phyloP scores from a whole-genome alignment of 2,797 vertebrate species.

The Sebastes dallii region DNA sequence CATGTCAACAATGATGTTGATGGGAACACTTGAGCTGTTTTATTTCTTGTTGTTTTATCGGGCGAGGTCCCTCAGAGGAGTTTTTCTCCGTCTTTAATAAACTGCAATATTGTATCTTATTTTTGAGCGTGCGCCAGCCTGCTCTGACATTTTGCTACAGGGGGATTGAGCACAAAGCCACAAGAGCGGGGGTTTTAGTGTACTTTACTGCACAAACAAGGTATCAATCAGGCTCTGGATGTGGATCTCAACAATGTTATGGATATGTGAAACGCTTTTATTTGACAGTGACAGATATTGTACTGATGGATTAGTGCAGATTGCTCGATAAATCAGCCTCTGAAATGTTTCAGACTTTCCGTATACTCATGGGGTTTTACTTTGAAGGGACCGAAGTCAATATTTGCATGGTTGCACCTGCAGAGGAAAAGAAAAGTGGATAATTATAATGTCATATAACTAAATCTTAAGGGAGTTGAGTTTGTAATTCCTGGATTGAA shows the following conservation, averaged over 20 bases:
- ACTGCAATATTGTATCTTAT: constrained; percentile 57
- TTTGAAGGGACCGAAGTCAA: constrained; percentile 4
- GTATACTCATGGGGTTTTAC: not conserved
- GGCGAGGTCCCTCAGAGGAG: constrained; percentile 50
- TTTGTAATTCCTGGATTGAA: not conserved
- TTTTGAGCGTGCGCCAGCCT: constrained; percentile 63
- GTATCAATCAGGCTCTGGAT: constrained; percentile 50
- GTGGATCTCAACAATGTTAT: constrained; percentile 20
- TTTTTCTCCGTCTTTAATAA: constrained; percentile 44
- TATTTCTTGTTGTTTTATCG: constrained; percentile 72
- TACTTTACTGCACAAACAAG: constrained; percentile 58
- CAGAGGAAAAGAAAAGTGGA: not conserved
- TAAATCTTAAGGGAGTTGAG: not conserved
- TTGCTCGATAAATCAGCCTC: not conserved
- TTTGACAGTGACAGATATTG: constrained; percentile 35
- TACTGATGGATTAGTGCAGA: constrained; percentile 5
- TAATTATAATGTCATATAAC: not conserved
- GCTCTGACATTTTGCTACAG: constrained; percentile 58
- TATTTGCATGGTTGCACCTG: constrained; percentile 32
- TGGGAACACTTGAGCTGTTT: constrained; percentile 62
- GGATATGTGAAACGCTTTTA: constrained; percentile 21
- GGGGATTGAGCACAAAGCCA: constrained; percentile 44
- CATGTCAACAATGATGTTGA: constrained; percentile 67
- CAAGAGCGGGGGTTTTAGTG: constrained; percentile 29
- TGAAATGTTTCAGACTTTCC: constrained; percentile 9